Evolutionary conservation across 2,888 invertebrate species (phyloP).

Genomic region (Tipula lateralis): DNA sequence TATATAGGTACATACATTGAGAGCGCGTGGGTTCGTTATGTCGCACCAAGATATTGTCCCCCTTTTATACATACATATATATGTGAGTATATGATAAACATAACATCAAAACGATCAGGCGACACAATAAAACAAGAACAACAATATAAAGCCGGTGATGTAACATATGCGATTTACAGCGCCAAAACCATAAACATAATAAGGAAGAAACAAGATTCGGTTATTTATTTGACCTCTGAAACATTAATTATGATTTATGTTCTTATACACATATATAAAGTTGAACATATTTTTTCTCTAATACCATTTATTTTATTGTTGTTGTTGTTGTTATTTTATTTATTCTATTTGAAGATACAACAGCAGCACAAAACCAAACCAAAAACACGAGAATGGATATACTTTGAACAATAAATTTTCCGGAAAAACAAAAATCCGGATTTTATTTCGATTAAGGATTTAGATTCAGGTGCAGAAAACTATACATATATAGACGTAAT

Average conservation of each 20-base stretch:
- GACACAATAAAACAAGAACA: not conserved
- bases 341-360: not conserved
- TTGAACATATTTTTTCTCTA: not conserved
- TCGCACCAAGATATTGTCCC: not conserved
- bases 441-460: slow-evolving; percentile 19
- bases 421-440: not conserved
- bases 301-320: not conserved
- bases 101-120: not conserved
- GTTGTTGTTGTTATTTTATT: not conserved
- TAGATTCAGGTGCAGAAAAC: not conserved
- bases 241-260: slow-evolving; percentile 28
- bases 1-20: not conserved
- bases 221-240: slow-evolving; percentile 29
- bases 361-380: not conserved
- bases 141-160: not conserved
- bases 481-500: too few relatives aligned
- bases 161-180: slow-evolving; percentile 20
- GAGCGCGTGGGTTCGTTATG: not conserved
- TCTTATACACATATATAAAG: not conserved
- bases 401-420: slow-evolving; percentile 27
- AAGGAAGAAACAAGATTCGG: slow-evolving; percentile 21
- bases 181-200: not conserved
- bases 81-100: not conserved
- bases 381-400: not conserved
- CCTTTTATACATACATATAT: not conserved